Percentiles rank a stretch among this genome's conserved stretches.
Evolutionary conservation across 1,140 invertebrate species (phyloP).

Genomic region (Drosophila quadrilineata): DNA sequence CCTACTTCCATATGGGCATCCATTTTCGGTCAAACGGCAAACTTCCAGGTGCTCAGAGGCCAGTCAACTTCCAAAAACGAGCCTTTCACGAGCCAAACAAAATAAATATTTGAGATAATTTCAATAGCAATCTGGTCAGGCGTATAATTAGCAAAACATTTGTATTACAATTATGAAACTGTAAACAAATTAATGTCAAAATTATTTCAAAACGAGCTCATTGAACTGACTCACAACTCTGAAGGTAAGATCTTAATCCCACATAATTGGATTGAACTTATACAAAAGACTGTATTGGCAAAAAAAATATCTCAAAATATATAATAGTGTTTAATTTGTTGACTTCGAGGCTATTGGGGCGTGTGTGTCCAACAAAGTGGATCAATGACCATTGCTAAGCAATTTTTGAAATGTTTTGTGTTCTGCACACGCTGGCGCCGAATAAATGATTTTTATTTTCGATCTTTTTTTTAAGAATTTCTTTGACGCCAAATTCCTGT

Average conservation of each 20-base stretch:
- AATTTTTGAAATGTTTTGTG: conserved; percentile 41
- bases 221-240: conserved; percentile 38
- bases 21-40: conserved; percentile 2
- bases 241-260: conserved; percentile 12
- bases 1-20: background rate
- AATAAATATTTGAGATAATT: conserved; percentile 31
- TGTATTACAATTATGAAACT: conserved; percentile 17
- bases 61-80: conserved; percentile 52
- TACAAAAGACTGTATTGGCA: background rate
- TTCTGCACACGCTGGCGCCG: conserved; percentile 59
- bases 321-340: conserved; percentile 12
- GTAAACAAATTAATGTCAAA: background rate
- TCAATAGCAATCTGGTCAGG: conserved; percentile 4
- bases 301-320: conserved; percentile 3
- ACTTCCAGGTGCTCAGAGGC: conserved; percentile 38
- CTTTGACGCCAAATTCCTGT: conserved; percentile 14
- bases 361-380: conserved; percentile 15
- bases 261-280: conserved; percentile 19
- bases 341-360: background rate
- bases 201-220: conserved; percentile 34
- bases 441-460: conserved; percentile 13
- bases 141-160: conserved; percentile 12
- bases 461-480: background rate
- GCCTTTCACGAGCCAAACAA: conserved; percentile 20
- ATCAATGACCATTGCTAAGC: conserved; percentile 17